These are phyloP conservation scores for Rhorus exstirpatorius DNA, from an alignment of 2,888 invertebrate genomes.

Conservation along the genomic window DNA sequence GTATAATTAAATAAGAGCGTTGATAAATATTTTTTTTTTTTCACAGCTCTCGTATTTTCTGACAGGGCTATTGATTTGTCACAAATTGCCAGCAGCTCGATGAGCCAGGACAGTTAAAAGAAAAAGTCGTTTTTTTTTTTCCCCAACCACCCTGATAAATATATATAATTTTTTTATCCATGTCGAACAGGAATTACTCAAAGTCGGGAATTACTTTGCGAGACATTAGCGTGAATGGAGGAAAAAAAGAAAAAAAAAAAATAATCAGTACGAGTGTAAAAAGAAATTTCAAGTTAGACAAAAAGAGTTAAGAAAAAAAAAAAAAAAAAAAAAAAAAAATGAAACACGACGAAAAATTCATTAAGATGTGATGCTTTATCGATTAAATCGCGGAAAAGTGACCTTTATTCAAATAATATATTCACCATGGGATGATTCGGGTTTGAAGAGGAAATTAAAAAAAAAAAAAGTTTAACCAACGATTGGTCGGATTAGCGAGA, in stretches of 20 bases:
- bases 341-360: slow-evolving; percentile 77
- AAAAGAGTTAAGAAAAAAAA: slow-evolving; percentile 48
- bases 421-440: slow-evolving; percentile 76
- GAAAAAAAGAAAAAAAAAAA: slow-evolving; percentile 1
- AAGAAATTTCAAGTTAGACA: slow-evolving; percentile 40
- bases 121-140: no score
- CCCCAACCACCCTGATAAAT: no score
- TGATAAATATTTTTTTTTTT: no score
- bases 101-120: no score
- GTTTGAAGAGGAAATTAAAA: slow-evolving; percentile 69
- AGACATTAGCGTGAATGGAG: slow-evolving; percentile 46
- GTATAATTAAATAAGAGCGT: no score
- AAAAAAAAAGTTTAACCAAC: slow-evolving; percentile 65
- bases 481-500: slow-evolving; percentile 17
- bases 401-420: slow-evolving; percentile 81
- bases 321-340: slow-evolving; percentile 73
- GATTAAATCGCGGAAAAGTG: slow-evolving; percentile 81
- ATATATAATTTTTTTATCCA: slow-evolving; percentile 69
- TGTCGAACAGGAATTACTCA: slow-evolving; percentile 67
- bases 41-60: no score
- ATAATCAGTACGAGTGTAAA: slow-evolving; percentile 34
- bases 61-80: no score
- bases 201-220: slow-evolving; percentile 32
- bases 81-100: no score
- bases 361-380: slow-evolving; percentile 81